Conservation (phyloP, 2,797 vertebrate species). For the Labeo calbasu region DNA sequence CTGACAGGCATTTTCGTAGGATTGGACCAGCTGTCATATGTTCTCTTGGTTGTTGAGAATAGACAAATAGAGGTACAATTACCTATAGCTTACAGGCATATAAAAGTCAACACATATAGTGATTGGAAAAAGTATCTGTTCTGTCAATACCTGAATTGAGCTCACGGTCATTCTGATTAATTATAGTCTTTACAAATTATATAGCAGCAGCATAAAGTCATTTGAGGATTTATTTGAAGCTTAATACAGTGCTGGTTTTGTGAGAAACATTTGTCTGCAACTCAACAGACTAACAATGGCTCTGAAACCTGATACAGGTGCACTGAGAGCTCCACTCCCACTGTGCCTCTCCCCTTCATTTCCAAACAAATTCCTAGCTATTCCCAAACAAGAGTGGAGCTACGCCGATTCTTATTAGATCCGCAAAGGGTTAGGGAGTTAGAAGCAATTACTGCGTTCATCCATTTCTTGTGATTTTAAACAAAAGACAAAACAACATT, state of each 20-base stretch:
- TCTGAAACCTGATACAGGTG: conserved; percentile 43
- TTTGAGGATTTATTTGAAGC: not conserved
- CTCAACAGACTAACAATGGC: conserved; percentile 23
- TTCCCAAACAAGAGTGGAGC: not conserved
- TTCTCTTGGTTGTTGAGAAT: not conserved
- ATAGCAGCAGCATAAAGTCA: not conserved
- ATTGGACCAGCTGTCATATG: not conserved
- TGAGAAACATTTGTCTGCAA: not conserved
- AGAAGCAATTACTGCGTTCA: not conserved
- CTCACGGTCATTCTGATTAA: not conserved
- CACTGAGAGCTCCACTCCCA: conserved; percentile 19
- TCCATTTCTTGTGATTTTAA: not conserved
- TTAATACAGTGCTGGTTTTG: conserved; percentile 38
- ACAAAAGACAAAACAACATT: not conserved
- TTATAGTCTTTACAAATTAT: not conserved
- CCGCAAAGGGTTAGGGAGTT: not conserved
- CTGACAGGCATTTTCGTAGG: not conserved
- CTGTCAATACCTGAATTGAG: not conserved
- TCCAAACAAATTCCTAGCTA: not conserved
- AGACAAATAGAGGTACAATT: not conserved
- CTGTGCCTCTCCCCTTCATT: not conserved
- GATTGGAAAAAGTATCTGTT: not conserved
- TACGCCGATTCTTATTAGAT: not conserved
- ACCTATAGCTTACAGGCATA: not conserved
- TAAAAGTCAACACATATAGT: not conserved